Base-by-base conservation (phyloP, 2,113 vertebrate genomes). In the Gambusia holbrooki region DNA sequence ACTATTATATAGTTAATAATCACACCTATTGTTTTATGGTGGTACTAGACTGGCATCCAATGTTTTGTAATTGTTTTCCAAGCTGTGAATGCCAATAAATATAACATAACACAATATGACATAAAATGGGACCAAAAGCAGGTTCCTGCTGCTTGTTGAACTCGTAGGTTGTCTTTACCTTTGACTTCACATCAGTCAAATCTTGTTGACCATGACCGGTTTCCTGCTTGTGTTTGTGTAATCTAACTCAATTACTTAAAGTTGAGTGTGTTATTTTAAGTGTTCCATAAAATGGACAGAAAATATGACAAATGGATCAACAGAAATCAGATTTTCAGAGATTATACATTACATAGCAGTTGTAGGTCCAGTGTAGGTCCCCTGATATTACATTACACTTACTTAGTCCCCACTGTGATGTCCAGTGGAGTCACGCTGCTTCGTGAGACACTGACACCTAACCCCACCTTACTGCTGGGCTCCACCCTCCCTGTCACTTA, bases 401-500 rank as follows among this genome's bases (percentile, higher is more conserved):
- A 32, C 54, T 27, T 40, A 19, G 7, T 27, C 22, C 58, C 25
- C 66, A 67, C 66, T 77, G 60, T 73, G 75, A 87, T 76, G 19
- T 71, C 75, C 27, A 65, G 30, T 5, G 5, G 37, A 76, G 67
- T 84, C 74, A 73, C 64, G 17, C 35, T 67, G 62, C 65, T 78
- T 78, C 42, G 65, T 17, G 11, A 66, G 37, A 66, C 69, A 69
- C 68, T 71, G 82, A 80, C 77, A 77, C 71, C 54, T 35, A 71
- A 73, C 64, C 63, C 64, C 9, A 27, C 77, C 74, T 66, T 68
- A 62, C 62, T 42, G 65, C 71, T 72, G 74, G 83, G 74, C 62
- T 9, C 70, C 61, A 28, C 68, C n/a, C 48, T 70, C 66, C 45
- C 69, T 82, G 79, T 78, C 3, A 3, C 70, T 77, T 79, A 78